A percentile compares a stretch with the other conserved stretches of the same genome.
phyloP scores from a whole-genome alignment of 2,797 vertebrate species.

The Clamator glandarius region DNA sequence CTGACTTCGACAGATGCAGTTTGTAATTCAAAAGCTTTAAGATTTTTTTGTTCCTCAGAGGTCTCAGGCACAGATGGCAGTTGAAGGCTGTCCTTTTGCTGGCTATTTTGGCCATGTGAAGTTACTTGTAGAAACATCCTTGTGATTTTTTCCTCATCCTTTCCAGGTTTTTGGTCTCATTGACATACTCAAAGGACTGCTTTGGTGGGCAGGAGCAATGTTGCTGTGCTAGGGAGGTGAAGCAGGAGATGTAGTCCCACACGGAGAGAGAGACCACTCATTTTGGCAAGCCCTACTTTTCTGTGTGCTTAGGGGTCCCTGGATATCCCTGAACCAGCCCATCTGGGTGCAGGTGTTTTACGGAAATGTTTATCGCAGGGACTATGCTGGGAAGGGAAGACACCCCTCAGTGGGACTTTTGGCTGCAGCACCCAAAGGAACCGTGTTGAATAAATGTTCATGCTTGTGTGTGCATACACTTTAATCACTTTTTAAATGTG shows the following conservation, averaged over 20 bases:
- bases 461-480: neutral
- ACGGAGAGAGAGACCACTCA: accelerated
- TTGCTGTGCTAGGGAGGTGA: neutral
- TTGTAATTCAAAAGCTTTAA: neutral
- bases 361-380: no score
- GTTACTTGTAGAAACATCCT: neutral
- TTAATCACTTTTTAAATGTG: neutral
- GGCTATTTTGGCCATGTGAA: neutral
- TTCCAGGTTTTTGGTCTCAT: neutral
- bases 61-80: neutral
- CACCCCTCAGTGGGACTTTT: neutral
- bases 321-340: neutral
- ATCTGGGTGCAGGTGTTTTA: neutral
- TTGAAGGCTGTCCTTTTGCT: neutral
- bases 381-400: neutral
- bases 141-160: neutral
- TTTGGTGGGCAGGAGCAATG: neutral
- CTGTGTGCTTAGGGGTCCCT: neutral
- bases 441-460: neutral
- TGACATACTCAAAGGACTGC: neutral
- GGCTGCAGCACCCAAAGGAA: neutral
- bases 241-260: neutral
- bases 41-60: neutral
- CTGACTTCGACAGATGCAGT: neutral
- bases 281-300: neutral